Evolutionary conservation across 2,888 invertebrate genomes (phyloP).

Genomic region (Salpingus planirostris): DNA sequence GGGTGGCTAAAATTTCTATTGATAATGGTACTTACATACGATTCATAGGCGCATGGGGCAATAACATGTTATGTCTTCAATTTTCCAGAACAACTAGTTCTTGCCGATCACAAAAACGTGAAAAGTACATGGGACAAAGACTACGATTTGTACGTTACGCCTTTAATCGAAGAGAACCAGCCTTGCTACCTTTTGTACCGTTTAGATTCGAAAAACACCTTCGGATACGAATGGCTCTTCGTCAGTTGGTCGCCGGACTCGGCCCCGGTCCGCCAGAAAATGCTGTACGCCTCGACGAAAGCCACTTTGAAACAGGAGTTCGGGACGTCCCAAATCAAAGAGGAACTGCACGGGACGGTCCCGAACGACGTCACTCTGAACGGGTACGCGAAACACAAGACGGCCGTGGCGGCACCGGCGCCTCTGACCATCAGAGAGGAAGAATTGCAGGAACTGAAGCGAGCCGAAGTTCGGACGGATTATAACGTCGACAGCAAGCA

Average conservation of each 20-base stretch:
- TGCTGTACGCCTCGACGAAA: conserved; percentile 96
- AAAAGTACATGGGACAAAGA: conserved; percentile 78
- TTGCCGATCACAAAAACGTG: conserved; percentile 55
- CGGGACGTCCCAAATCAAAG: conserved; percentile 86
- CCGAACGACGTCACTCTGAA: conserved; percentile 71
- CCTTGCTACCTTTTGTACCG: conserved; percentile 89
- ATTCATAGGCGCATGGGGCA: too few species aligned
- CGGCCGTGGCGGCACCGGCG: conserved; percentile 71
- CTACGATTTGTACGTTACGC: conserved; percentile 65
- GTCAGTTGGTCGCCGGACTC: conserved; percentile 93
- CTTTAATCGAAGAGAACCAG: conserved; percentile 64
- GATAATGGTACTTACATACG: conserved; percentile 60
- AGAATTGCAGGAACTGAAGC: conserved; percentile 69
- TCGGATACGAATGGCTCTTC: conserved; percentile 86
- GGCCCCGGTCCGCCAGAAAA: conserved; percentile 86
- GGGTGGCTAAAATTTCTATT: conserved; percentile 76
- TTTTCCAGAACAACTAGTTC: conserved; percentile 62
- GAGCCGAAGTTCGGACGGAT: conserved; percentile 59
- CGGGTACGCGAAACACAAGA: conserved; percentile 74
- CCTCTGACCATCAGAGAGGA: conserved; percentile 85
- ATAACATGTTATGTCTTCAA: background rate
- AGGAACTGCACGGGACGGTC: conserved; percentile 86
- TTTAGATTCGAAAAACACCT: conserved; percentile 66
- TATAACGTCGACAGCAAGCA: conserved; percentile 75
- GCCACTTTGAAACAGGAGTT: conserved; percentile 95